Conservation (phyloP, 1,140 invertebrate species). For the Reticulitermes speratus region DNA sequence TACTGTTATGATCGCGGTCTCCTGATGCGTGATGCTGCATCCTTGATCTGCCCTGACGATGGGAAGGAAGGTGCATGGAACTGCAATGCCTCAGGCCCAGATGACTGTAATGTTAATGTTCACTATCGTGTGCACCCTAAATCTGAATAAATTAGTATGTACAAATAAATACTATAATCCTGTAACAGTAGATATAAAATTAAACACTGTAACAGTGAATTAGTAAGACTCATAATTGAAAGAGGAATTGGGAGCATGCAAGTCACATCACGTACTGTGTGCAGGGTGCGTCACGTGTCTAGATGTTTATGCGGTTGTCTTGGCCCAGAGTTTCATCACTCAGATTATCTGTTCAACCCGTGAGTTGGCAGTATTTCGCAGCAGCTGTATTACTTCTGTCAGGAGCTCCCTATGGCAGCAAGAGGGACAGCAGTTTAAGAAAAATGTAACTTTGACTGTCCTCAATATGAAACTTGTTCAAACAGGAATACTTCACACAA, state of each 20-base stretch:
- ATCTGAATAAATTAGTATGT: not conserved
- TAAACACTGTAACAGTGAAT: not conserved
- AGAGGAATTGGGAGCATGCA: not conserved
- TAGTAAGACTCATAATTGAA: not conserved
- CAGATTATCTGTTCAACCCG: slow-evolving; percentile 88
- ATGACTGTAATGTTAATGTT: no score
- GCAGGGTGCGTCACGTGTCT: not conserved
- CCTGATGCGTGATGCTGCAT: no score
- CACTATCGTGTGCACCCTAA: no score
- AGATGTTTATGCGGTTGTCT: slow-evolving; percentile 67
- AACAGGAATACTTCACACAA: no score
- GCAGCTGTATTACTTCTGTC: slow-evolving; percentile 74
- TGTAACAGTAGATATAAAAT: not conserved
- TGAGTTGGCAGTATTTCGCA: slow-evolving; percentile 80
- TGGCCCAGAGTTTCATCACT: slow-evolving; percentile 88
- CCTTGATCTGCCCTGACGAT: no score
- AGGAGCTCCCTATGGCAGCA: slow-evolving; percentile 62
- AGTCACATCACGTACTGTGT: not conserved
- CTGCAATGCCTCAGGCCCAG: no score
- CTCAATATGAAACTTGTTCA: no score
- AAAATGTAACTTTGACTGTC: not conserved
- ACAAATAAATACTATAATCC: not conserved
- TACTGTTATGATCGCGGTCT: no score
- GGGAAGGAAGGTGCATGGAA: no score
- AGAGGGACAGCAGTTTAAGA: not conserved